A percentile compares a stretch with the other conserved stretches of the same genome.
These are phyloP conservation scores for Sicus ferrugineus DNA, from an alignment of 2,888 invertebrate species.

Conservation along the genomic window DNA sequence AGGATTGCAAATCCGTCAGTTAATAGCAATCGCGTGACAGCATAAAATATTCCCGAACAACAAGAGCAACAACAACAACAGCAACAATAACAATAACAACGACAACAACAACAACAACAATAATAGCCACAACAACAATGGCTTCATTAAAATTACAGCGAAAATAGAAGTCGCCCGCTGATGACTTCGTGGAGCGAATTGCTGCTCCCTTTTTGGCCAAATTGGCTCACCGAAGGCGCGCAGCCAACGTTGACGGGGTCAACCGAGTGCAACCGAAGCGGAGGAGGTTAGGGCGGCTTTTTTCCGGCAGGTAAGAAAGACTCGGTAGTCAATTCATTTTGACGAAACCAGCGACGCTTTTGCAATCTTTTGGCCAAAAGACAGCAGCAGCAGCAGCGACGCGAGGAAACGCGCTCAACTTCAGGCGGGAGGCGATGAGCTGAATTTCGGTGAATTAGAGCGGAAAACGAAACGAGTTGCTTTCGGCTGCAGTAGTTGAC, in stretches of 20 bases:
- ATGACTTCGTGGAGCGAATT: neutral
- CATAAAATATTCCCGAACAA: neutral
- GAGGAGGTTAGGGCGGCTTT: neutral
- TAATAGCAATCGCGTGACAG: constrained; percentile 7
- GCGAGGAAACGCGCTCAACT: neutral
- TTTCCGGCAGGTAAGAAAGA: neutral
- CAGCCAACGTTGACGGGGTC: neutral
- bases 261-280: neutral
- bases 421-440: neutral
- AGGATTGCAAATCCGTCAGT: neutral
- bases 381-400: neutral
- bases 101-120: too few species aligned
- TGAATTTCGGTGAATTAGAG: neutral
- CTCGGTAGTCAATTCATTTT: neutral
- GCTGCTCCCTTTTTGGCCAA: neutral
- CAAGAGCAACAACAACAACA: too few species aligned
- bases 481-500: neutral
- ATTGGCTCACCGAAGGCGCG: neutral
- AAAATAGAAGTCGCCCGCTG: too few species aligned
- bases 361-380: neutral
- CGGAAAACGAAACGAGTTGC: constrained; percentile 15
- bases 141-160: too few species aligned
- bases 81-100: too few species aligned
- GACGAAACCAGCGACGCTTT: neutral
- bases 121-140: too few species aligned